A percentile compares a stretch with the other conserved stretches of the same genome.
Evolutionary conservation across 2,113 vertebrate species (phyloP).

Genomic region (Narcine bancroftii): DNA sequence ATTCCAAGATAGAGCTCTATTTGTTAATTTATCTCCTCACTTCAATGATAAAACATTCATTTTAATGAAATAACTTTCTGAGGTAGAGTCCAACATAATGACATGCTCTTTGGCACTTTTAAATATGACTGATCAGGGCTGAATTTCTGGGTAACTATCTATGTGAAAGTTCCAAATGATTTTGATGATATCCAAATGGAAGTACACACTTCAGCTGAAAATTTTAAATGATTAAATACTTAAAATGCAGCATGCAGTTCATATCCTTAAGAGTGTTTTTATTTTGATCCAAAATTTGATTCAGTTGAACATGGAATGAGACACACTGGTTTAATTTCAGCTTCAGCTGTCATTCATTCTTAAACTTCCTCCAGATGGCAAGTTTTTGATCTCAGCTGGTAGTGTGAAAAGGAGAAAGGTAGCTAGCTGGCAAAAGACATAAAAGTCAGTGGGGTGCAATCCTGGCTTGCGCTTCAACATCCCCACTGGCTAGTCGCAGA

Average conservation of each 20-base stretch:
- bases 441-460: slow-evolving; percentile 17
- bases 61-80: too few species aligned
- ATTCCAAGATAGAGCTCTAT: too few species aligned
- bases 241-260: neutral
- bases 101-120: too few species aligned
- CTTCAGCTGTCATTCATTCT: slow-evolving; percentile 24
- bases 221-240: neutral
- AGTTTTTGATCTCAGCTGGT: slow-evolving; percentile 27
- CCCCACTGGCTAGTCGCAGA: slow-evolving; percentile 11
- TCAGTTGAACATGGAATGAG: neutral
- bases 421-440: slow-evolving; percentile 19
- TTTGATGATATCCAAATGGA: neutral
- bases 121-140: too few species aligned
- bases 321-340: neutral
- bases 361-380: slow-evolving; percentile 23
- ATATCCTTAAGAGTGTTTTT: neutral
- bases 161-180: neutral
- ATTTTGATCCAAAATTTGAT: neutral
- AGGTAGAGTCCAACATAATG: too few species aligned
- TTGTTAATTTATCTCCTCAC: too few species aligned
- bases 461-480: neutral
- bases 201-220: neutral
- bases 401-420: neutral
- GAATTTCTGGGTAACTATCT: too few species aligned
- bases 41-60: too few species aligned